Evolutionary conservation across 1,140 invertebrate genomes (phyloP).

Genomic region (Drosophila arawakana): DNA sequence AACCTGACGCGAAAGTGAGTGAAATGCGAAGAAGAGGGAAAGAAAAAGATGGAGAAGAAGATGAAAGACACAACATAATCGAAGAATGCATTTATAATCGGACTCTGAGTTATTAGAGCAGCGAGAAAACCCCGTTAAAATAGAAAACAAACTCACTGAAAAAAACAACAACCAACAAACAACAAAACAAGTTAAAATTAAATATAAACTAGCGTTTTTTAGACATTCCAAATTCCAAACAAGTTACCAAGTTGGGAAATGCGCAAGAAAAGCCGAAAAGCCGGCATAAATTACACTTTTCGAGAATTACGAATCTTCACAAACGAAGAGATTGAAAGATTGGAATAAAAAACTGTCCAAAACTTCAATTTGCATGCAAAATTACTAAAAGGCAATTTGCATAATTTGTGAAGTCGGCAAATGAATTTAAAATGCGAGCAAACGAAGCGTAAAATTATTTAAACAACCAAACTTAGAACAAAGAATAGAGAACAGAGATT

Average conservation of each 20-base stretch:
- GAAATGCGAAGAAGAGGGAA: conserved; percentile 16
- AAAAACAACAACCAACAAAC: neutral
- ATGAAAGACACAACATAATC: conserved; percentile 1
- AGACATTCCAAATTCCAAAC: neutral
- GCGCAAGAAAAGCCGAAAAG: conserved; percentile 29
- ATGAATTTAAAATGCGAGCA: conserved; percentile 33
- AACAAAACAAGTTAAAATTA: neutral
- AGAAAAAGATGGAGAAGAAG: too few relatives aligned
- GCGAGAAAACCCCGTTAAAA: conserved; percentile 15
- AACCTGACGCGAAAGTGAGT: conserved; percentile 17
- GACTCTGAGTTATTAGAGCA: conserved; percentile 27
- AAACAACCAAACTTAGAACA: neutral
- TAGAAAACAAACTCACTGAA: neutral
- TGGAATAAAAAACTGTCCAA: conserved; percentile 4
- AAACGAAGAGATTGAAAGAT: neutral
- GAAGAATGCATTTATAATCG: conserved; percentile 8
- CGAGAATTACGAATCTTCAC: conserved; percentile 1
- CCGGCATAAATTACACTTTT: conserved; percentile 17
- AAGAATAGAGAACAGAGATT: neutral
- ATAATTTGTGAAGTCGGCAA: conserved; percentile 34
- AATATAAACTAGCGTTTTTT: neutral
- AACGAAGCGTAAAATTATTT: conserved; percentile 51
- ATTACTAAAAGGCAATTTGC: conserved; percentile 38
- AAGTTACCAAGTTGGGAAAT: conserved; percentile 5
- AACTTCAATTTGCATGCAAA: conserved; percentile 39